Conservation (phyloP, 2,888 invertebrate species). For the Portevinia maculata region DNA sequence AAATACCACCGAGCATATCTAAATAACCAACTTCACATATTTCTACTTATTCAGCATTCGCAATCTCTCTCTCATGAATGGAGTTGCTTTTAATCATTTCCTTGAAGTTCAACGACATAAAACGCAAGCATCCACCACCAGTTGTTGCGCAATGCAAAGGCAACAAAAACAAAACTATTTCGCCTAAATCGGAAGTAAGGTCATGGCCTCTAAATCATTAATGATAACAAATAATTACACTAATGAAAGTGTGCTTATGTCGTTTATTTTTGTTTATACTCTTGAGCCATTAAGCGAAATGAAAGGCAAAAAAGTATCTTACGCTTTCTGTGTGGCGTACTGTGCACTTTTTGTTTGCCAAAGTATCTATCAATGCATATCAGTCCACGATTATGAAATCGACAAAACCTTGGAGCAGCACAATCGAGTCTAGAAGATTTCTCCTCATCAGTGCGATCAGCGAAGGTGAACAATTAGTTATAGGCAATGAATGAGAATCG, state of each 20-base stretch:
- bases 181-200: conserved; percentile 50
- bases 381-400: conserved; percentile 59
- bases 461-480: conserved; percentile 79
- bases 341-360: conserved; percentile 34
- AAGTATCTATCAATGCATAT: conserved; percentile 54
- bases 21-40: not conserved
- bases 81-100: conserved; percentile 29
- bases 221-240: conserved; percentile 55
- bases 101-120: conserved; percentile 42
- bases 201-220: conserved; percentile 47
- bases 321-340: not conserved
- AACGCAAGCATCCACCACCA: conserved; percentile 48
- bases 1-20: no score
- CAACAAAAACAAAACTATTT: conserved; percentile 9
- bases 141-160: not conserved
- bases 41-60: not conserved
- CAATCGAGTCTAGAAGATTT: conserved; percentile 78
- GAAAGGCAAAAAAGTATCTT: conserved; percentile 19
- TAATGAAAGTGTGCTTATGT: conserved; percentile 47
- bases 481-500: conserved; percentile 61
- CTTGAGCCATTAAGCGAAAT: conserved; percentile 26
- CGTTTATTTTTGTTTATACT: conserved; percentile 30
- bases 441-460: conserved; percentile 82
- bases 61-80: not conserved
- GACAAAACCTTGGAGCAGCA: conserved; percentile 51